A percentile compares a stretch with the other conserved stretches of the same genome.
phyloP scores from a whole-genome alignment of 2,113 vertebrate species.

The Coreoperca whiteheadi region DNA sequence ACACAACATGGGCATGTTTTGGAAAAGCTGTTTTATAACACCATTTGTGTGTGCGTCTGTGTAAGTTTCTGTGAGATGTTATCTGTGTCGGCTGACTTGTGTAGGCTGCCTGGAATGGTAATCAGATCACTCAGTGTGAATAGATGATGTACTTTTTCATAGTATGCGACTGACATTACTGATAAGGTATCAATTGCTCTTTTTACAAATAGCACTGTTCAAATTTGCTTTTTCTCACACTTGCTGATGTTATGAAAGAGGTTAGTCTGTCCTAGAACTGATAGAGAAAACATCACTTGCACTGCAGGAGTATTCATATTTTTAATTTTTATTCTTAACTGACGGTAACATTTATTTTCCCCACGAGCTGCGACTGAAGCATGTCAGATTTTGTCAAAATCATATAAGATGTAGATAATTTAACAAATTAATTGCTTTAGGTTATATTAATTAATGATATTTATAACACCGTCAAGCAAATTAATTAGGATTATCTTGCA shows the following conservation, averaged over 20 bases:
- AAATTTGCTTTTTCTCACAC: not conserved
- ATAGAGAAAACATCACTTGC: not conserved
- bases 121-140: slow-evolving; percentile 26
- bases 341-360: not conserved
- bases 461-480: not conserved
- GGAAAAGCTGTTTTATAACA: slow-evolving; percentile 62
- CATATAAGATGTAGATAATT: not conserved
- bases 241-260: not conserved
- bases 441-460: not conserved
- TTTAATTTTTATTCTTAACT: not conserved
- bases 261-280: not conserved
- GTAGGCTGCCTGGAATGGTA: slow-evolving; percentile 5
- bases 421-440: not conserved
- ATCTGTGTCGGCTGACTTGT: slow-evolving; percentile 64
- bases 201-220: not conserved
- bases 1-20: slow-evolving; percentile 59
- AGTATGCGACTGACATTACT: not conserved
- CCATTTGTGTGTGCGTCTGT: slow-evolving; percentile 29
- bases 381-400: not conserved
- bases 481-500: not conserved
- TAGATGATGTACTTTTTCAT: slow-evolving; percentile 9
- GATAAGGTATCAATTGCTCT: slow-evolving; percentile 4
- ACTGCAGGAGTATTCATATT: not conserved
- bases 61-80: slow-evolving; percentile 56
- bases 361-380: not conserved